A percentile compares a stretch with the other conserved stretches of the same genome.
phyloP scores from a whole-genome alignment of 2,797 vertebrate genomes.

The Protonibea diacanthus region DNA sequence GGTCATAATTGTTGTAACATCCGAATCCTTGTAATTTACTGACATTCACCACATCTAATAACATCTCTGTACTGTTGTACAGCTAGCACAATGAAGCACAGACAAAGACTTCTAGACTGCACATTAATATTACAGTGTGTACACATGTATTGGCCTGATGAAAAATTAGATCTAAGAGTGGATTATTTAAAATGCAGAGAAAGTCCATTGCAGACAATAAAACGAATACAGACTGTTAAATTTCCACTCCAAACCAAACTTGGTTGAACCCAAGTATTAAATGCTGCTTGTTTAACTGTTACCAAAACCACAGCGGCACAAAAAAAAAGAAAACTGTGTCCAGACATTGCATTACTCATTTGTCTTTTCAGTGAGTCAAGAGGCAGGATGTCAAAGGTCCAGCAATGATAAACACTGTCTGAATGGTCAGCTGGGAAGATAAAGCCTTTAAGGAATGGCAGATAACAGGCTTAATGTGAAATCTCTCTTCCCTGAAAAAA shows the following conservation, averaged over 20 bases:
- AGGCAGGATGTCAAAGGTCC: constrained; percentile 76
- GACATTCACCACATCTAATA: constrained; percentile 17
- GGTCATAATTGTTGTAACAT: neutral
- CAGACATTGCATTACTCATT: constrained; percentile 57
- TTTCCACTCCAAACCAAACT: constrained; percentile 35
- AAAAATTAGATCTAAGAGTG: neutral
- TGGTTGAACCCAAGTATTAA: constrained; percentile 16
- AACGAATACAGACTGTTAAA: neutral
- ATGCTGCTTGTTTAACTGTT: constrained; percentile 33
- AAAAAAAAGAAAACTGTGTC: constrained; percentile 13
- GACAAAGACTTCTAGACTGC: constrained; percentile 9
- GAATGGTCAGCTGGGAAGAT: constrained; percentile 53
- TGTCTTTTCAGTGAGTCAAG: constrained; percentile 60
- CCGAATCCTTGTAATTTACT: constrained; percentile 23
- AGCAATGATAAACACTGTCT: constrained; percentile 75
- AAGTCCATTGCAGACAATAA: neutral
- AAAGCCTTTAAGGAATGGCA: constrained; percentile 41
- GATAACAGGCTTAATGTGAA: constrained; percentile 60
- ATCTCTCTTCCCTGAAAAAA: constrained; percentile 48
- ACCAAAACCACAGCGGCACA: constrained; percentile 50
- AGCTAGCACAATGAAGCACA: constrained; percentile 8
- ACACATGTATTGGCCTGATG: neutral
- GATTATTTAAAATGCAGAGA: neutral
- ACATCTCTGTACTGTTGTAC: constrained; percentile 1
- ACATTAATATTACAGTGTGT: constrained; percentile 27